Base-by-base conservation (phyloP, 2,888 invertebrate species). In the Drosophila maculinotata region DNA sequence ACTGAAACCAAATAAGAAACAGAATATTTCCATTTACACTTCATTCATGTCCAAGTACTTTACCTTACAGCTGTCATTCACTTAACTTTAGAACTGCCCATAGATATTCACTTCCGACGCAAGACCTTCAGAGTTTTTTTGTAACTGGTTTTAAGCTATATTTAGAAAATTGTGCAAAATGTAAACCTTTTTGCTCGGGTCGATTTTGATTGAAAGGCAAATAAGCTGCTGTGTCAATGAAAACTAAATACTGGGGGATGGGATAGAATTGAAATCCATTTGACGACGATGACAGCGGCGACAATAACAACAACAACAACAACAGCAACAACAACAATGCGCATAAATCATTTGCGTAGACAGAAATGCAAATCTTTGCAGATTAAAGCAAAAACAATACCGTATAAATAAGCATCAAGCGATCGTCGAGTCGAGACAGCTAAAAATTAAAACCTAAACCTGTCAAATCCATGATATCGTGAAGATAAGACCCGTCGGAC, bases 321-420 rank as follows among this genome's bases (percentile, higher is more conserved):
- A 63, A 42, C 23, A 60, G 57, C 53, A 58, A 77, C 25, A 69
- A 60, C 48, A 33, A 15, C 69, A 62, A 28, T 38, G 48, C 64
- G 59, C 59, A 76, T 75, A 85, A 82, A 79, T 79, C 79, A 80
- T 85, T 86, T 64, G 72, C 81, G 71, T 59, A 75, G 80, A 84
- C 87, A 75, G 72, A 80, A 87, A 81, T 84, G 84, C 84, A 81
- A 81, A 87, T 81, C 87, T 81, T 68, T 69, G 75, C 69, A 72
- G 84, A 80, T 86, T 86, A 86, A 79, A 67, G 64, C 66, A 76
- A 79, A 79, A 78, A 81, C 67, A 78, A 68, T 76, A 53, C 84
- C 54, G 30, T 39, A 59, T 53, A 66, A 72, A 76, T 60, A 64
- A 71, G 58, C 69, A 69, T 57, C 38, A 38, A 41, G 66, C 62